A percentile compares a stretch with the other conserved stretches of the same genome.
These are phyloP conservation scores for Pachypeltis micranthus DNA, from an alignment of 1,140 invertebrate species.

Conservation along the genomic window DNA sequence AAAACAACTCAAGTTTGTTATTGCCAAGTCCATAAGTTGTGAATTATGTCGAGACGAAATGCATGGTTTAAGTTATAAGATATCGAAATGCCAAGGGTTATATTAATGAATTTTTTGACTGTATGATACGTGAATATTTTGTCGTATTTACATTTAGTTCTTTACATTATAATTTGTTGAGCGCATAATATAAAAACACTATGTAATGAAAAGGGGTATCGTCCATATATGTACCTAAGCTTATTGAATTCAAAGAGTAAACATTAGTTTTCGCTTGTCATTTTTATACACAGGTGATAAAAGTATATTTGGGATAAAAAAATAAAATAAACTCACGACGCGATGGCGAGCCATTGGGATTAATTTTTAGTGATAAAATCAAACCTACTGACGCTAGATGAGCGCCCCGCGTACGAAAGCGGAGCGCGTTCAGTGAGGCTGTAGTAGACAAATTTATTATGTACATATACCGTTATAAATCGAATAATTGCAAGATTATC, in stretches of 20 bases:
- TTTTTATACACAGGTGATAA: conserved; percentile 1
- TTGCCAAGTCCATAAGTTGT: background rate
- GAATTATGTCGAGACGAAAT: background rate
- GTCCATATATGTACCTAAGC: conserved; percentile 6
- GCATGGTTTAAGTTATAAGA: background rate
- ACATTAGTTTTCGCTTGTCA: conserved; percentile 5
- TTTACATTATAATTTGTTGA: background rate
- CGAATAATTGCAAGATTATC: too few species aligned
- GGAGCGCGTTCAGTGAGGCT: too few species aligned
- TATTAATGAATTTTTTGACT: background rate
- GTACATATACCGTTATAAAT: too few species aligned
- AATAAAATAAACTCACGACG: background rate
- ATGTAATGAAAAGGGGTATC: conserved; percentile 5
- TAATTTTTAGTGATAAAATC: too few species aligned
- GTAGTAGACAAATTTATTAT: too few species aligned
- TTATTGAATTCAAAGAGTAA: background rate
- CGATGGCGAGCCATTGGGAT: too few species aligned
- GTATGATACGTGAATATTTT: background rate
- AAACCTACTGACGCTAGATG: too few species aligned
- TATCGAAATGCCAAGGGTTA: background rate
- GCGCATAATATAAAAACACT: conserved; percentile 1
- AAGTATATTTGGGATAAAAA: background rate
- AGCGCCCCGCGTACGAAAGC: too few species aligned
- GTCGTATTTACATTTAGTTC: background rate
- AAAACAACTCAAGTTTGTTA: background rate